A percentile compares a stretch with the other conserved stretches of the same genome.
Conservation (phyloP, 2,888 invertebrate genomes). For the Saturnia pavonia region DNA sequence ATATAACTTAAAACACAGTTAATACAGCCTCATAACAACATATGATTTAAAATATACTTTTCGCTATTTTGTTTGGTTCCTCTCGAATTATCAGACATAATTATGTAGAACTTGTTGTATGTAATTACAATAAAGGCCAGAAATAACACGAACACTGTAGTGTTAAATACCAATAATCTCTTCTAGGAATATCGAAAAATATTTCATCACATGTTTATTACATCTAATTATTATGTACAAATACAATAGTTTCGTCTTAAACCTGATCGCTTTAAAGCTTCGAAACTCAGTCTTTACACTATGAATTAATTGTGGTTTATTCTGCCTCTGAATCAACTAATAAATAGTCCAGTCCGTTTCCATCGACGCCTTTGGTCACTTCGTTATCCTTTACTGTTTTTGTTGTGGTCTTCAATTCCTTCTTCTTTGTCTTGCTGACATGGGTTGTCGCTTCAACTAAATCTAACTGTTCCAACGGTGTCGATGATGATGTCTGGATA, state of each 20-base stretch:
- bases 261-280: slow-evolving; percentile 35
- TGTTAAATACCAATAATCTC: too few species aligned
- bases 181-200: neutral
- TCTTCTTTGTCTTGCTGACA: slow-evolving; percentile 74
- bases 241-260: slow-evolving; percentile 1
- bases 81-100: neutral
- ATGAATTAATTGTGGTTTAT: slow-evolving; percentile 35
- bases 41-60: neutral
- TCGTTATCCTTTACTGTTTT: slow-evolving; percentile 70
- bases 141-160: too few species aligned
- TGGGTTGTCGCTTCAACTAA: slow-evolving; percentile 65
- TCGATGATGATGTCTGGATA: slow-evolving; percentile 33
- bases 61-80: neutral
- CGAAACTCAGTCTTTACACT: slow-evolving; percentile 62
- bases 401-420: slow-evolving; percentile 64
- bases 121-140: too few species aligned
- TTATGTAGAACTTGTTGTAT: too few species aligned
- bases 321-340: slow-evolving; percentile 51
- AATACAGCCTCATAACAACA: slow-evolving; percentile 6
- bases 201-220: neutral
- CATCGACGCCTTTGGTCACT: slow-evolving; percentile 64
- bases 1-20: slow-evolving; percentile 43
- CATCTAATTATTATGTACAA: neutral
- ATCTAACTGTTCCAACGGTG: slow-evolving; percentile 57
- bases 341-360: slow-evolving; percentile 64